Percentiles rank a stretch among this genome's conserved stretches.
phyloP scores from a whole-genome alignment of 2,797 vertebrate genomes.

The Artibeus lituratus region DNA sequence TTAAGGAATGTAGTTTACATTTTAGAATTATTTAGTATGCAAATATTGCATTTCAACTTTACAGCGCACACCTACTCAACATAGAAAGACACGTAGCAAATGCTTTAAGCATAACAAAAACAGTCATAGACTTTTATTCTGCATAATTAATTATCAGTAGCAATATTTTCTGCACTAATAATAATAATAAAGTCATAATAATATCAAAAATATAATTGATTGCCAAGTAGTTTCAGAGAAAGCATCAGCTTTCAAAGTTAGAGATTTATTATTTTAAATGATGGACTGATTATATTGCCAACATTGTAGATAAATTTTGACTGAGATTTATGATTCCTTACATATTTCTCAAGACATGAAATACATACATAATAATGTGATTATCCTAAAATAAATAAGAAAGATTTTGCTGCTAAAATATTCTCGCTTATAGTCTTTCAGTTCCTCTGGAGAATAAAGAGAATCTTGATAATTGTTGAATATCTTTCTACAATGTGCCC shows the following conservation, averaged over 20 bases:
- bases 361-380: constrained; percentile 38
- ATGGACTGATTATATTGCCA: constrained; percentile 38
- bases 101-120: neutral
- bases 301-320: constrained; percentile 20
- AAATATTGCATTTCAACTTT: constrained; percentile 1
- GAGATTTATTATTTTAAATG: neutral
- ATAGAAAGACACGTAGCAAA: neutral
- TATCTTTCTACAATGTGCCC: constrained; percentile 63
- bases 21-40: constrained; percentile 26
- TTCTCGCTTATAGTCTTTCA: constrained; percentile 52
- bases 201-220: neutral
- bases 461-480: constrained; percentile 74
- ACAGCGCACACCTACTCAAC: neutral
- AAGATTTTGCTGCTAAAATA: neutral
- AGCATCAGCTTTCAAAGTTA: neutral
- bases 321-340: constrained; percentile 56
- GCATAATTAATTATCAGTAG: neutral
- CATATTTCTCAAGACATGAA: constrained; percentile 42
- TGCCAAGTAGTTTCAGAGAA: neutral
- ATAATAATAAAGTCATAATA: neutral
- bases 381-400: constrained; percentile 35
- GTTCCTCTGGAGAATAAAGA: constrained; percentile 50
- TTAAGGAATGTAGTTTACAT: constrained; percentile 69
- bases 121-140: neutral
- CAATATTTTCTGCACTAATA: neutral